Conservation (phyloP, 2,113 vertebrate genomes). For the Aleadryas rufinucha region DNA sequence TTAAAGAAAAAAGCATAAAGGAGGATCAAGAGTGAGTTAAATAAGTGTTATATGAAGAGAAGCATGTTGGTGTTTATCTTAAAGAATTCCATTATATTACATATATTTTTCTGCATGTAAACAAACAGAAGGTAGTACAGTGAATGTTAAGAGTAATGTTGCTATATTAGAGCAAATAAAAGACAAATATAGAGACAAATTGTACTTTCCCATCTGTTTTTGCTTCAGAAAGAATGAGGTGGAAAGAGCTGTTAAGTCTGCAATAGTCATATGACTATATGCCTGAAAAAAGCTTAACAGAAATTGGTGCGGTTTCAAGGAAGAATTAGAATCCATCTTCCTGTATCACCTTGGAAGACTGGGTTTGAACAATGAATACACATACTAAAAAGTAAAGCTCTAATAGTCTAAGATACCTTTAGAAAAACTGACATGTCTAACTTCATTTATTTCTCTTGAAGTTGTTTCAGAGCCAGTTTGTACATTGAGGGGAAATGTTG, state of each 20-base stretch:
- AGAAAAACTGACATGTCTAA: not conserved
- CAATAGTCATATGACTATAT: not conserved
- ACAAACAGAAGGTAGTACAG: not conserved
- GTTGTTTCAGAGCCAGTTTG: not conserved
- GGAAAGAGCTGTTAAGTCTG: not conserved
- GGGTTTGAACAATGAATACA: not conserved
- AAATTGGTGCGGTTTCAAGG: not conserved
- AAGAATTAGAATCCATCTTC: not conserved
- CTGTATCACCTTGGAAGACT: not conserved
- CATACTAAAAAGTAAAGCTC: not conserved
- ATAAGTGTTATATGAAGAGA: not conserved
- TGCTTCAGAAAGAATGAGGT: not conserved
- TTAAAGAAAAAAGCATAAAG: not conserved
- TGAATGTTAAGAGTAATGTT: not conserved
- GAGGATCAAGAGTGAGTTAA: not conserved
- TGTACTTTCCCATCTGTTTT: not conserved
- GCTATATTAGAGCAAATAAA: not conserved
- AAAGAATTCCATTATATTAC: not conserved
- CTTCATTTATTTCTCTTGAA: not conserved
- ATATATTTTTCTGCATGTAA: not conserved
- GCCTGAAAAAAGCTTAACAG: not conserved
- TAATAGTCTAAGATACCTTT: not conserved
- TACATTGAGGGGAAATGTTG: not conserved
- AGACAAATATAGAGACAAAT: not conserved
- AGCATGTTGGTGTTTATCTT: not conserved